phyloP scores from a whole-genome alignment of 2,797 vertebrate genomes.

The Orestias chungarensis region DNA sequence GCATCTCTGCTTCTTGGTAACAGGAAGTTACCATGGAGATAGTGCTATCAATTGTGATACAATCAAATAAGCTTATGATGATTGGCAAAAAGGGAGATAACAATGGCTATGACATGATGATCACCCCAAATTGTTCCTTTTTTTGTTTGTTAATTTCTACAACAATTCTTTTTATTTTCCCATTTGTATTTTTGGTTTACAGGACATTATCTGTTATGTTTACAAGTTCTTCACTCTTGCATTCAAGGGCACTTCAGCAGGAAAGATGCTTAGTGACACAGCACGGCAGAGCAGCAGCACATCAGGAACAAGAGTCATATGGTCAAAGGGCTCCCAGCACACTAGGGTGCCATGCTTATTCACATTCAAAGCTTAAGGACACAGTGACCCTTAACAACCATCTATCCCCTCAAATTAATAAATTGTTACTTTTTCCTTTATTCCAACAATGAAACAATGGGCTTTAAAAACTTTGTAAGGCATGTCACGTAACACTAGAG shows the following conservation, averaged over 20 bases:
- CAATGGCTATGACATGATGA: conserved; percentile 14
- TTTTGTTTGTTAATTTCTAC: conserved; percentile 5
- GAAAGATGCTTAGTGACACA: conserved; percentile 16
- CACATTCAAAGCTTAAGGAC: not conserved
- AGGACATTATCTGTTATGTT: not conserved
- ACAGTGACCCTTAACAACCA: conserved; percentile 3
- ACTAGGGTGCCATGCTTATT: not conserved
- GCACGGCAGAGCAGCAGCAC: conserved; percentile 10
- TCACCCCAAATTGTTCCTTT: conserved; percentile 11
- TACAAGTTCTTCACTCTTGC: conserved; percentile 9
- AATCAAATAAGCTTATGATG: conserved; percentile 35
- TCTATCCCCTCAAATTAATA: not conserved
- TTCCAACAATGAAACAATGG: not conserved
- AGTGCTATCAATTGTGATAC: conserved; percentile 18
- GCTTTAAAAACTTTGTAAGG: no score
- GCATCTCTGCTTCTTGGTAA: conserved; percentile 41
- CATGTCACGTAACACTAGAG: not conserved
- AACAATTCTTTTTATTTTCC: conserved; percentile 4
- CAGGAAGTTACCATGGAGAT: conserved; percentile 53
- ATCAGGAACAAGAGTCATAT: conserved; percentile 1
- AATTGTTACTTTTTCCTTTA: not conserved
- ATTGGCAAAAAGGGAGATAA: not conserved
- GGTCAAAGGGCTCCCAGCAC: not conserved
- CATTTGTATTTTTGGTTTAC: not conserved
- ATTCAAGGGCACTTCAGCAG: conserved; percentile 21